Evolutionary conservation across 2,797 vertebrate genomes (phyloP).

Genomic region (Petrocephalus sullivani): DNA sequence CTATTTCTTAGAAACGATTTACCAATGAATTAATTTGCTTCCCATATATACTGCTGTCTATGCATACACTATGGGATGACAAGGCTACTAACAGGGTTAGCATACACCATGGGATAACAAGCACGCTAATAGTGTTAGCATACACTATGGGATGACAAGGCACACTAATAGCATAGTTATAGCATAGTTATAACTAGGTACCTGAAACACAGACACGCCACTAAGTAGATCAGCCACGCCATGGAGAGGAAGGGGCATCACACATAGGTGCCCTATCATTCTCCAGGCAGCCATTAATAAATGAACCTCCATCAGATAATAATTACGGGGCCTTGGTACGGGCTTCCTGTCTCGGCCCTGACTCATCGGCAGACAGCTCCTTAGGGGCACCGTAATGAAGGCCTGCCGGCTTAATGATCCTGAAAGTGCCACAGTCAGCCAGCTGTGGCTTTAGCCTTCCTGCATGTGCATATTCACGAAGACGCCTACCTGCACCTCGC

Average conservation of each 20-base stretch:
- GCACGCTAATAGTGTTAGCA: not conserved
- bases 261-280: conserved; percentile 27
- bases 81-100: not conserved
- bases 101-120: not conserved
- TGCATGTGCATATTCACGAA: not conserved
- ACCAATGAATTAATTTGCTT: not conserved
- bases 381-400: not conserved
- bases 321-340: conserved; percentile 41
- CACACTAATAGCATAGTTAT: not conserved
- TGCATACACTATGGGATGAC: not conserved
- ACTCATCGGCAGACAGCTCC: conserved; percentile 37
- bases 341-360: conserved; percentile 47
- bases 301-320: conserved; percentile 38
- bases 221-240: conserved; percentile 35
- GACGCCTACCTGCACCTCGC: conserved; percentile 84
- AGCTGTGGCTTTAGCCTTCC: not conserved
- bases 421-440: not conserved
- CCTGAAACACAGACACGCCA: conserved; percentile 35
- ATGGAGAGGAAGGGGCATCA: conserved; percentile 12
- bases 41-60: not conserved
- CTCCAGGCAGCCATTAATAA: conserved; percentile 30
- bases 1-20: not conserved
- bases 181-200: not conserved
- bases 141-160: not conserved
- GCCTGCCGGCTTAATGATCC: not conserved